Base-by-base conservation (phyloP, 2,797 vertebrate species). In the Coluber constrictor region DNA sequence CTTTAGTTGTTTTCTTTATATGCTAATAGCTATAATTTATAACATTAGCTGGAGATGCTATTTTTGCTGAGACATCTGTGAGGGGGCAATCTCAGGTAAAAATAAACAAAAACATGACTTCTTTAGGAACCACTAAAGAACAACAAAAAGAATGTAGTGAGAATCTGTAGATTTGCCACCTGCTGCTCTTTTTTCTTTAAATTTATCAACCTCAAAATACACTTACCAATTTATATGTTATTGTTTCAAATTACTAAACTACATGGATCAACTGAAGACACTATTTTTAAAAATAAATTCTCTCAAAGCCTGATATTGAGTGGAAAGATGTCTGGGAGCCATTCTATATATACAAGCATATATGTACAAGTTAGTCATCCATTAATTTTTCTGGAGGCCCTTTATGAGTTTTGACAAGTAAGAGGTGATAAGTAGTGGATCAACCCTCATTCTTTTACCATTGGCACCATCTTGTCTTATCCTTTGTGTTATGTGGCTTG, bases 21-120 rank as follows among this genome's bases (percentile, higher is more conserved):
- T 88, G 95, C 94, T 96, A 97, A 96, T 92, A 89, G 94, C 74
- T 79, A 86, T 93, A 94, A 95, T 97, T 95, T 66, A 95, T 96
- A 95, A 96, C 32, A 90, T 93, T 96, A 96, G 95, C 93, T 91
- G 94, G 93, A 92, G 54, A 83, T 95, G 94, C 60, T 91, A 86
- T 70, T 93, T 95, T 70, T 90, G 86, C 94, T 13, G 91, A 95
- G 94, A 95, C 93, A 95, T 90, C 90, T 95, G 93, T 0, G 8
- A 95, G 92, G 91, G 63, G 63, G 90, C 88, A 93, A 83, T 86
- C 79, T 51, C 79, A 90, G 92, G 95, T 95, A 94, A 88, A 93
- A 23, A 94, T 89, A 93, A 94, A 96, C 93, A 91, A 91, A 79
- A 66, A 90, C 20, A 63, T 27, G 86, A 59, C 94, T 55, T 74